These are phyloP conservation scores for Kryptolebias marmoratus DNA, from an alignment of 2,113 vertebrate species.

Conservation along the genomic window DNA sequence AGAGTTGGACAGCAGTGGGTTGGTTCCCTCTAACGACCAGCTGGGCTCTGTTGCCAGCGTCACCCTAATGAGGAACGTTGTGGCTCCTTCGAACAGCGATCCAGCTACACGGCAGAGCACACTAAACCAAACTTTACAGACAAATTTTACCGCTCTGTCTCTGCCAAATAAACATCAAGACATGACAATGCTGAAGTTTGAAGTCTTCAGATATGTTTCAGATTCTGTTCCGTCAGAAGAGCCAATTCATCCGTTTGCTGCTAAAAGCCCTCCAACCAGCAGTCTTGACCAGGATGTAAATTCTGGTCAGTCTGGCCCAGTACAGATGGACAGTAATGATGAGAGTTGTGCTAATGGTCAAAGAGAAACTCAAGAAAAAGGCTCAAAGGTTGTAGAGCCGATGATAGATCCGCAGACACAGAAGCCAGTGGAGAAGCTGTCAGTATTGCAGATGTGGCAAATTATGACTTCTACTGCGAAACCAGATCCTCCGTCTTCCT, in stretches of 20 bases:
- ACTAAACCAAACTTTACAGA: not conserved
- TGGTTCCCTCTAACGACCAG: conserved; percentile 23
- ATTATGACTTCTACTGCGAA: not conserved
- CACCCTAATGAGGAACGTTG: conserved; percentile 1
- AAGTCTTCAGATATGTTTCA: conserved; percentile 34
- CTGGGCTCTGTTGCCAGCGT: not conserved
- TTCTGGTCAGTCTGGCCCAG: conserved; percentile 49
- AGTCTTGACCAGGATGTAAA: conserved; percentile 7
- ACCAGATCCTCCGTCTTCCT: not conserved
- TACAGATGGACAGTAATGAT: conserved; percentile 9
- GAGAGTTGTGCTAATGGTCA: not conserved
- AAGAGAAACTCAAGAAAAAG: conserved; percentile 1
- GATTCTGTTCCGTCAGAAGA: conserved; percentile 16
- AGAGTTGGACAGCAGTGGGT: conserved; percentile 29
- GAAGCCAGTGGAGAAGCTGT: not conserved
- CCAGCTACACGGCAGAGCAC: conserved; percentile 2
- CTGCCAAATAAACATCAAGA: conserved; percentile 42
- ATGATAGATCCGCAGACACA: not conserved
- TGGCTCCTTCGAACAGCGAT: not conserved
- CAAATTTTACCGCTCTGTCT: conserved; percentile 6
- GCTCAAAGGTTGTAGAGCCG: not conserved
- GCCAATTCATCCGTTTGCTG: not conserved
- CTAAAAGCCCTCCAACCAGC: not conserved
- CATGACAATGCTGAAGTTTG: conserved; percentile 26
- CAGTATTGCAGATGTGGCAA: not conserved